phyloP scores from a whole-genome alignment of 2,113 vertebrate genomes.

The Castor canadensis region DNA sequence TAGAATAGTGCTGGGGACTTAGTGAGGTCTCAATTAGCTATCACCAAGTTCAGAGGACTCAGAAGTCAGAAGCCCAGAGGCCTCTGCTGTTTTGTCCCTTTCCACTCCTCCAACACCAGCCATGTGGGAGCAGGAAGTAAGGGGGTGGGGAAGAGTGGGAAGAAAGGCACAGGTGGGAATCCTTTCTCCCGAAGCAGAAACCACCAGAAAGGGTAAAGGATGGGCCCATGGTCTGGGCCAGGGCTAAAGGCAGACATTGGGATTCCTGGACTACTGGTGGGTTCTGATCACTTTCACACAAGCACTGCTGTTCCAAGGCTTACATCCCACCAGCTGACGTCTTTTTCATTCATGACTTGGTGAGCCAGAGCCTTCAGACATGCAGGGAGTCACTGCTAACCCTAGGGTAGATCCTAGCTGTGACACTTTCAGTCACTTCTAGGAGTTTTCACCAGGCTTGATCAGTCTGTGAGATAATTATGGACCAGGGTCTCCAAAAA shows the following conservation, averaged over 20 bases:
- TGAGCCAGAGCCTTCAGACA: background rate
- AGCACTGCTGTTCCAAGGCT: fast-evolving
- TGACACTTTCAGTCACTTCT: fast-evolving
- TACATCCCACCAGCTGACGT: background rate
- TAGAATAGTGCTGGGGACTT: background rate
- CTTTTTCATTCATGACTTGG: background rate
- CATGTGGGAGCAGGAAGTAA: background rate
- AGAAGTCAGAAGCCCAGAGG: background rate
- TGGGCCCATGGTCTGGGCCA: no score
- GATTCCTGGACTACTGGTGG: fast-evolving
- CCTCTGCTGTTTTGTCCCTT: background rate
- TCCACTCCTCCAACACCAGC: background rate
- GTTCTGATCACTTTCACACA: background rate
- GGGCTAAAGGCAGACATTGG: fast-evolving
- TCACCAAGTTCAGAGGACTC: background rate
- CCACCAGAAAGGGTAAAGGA: background rate
- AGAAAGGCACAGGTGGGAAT: background rate
- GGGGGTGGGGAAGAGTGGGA: background rate
- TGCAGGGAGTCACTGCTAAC: fast-evolving
- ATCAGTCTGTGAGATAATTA: background rate
- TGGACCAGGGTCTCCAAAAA: background rate
- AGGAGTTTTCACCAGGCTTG: background rate
- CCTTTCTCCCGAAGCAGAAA: background rate
- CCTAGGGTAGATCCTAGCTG: background rate
- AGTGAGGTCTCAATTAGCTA: background rate